phyloP scores from a whole-genome alignment of 2,888 invertebrate genomes.

The Drosophila kuntzei region DNA sequence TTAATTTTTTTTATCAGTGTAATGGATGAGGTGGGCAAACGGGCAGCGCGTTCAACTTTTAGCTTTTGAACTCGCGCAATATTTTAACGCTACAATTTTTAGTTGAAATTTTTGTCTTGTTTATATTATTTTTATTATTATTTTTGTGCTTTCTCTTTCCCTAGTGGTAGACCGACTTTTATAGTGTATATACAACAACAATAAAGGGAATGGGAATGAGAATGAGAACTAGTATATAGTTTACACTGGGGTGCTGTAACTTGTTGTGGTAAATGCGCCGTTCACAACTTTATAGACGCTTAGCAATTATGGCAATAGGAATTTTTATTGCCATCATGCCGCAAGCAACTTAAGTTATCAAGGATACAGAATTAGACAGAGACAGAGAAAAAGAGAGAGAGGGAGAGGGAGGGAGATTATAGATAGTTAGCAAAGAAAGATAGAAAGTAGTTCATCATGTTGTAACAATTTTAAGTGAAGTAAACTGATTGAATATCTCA shows the following conservation, averaged over 20 bases:
- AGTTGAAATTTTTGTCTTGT: constrained; percentile 65
- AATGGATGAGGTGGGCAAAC: constrained; percentile 32
- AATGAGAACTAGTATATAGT: constrained; percentile 7
- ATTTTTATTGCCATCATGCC: constrained; percentile 46
- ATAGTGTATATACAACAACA: constrained; percentile 27
- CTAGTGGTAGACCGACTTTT: constrained; percentile 57
- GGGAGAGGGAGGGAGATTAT: too few relatives aligned
- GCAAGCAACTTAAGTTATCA: constrained; percentile 12
- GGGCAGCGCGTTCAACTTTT: constrained; percentile 52
- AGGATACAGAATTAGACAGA: neutral
- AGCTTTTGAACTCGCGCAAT: constrained; percentile 60
- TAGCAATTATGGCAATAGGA: constrained; percentile 72
- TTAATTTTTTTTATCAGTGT: too few relatives aligned
- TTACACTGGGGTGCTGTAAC: constrained; percentile 55
- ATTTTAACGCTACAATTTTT: constrained; percentile 72
- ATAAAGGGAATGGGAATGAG: constrained; percentile 1
- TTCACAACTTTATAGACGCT: constrained; percentile 70
- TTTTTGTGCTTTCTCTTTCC: constrained; percentile 23
- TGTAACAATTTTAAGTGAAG: neutral
- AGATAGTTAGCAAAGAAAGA: neutral
- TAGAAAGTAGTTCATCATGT: constrained; percentile 7
- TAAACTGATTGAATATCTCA: constrained; percentile 13
- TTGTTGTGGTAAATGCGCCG: constrained; percentile 57
- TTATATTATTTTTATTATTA: too few relatives aligned
- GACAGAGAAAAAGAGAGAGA: neutral